Evolutionary conservation across 2,113 vertebrate genomes (phyloP).

Genomic region (Tautogolabrus adspersus): DNA sequence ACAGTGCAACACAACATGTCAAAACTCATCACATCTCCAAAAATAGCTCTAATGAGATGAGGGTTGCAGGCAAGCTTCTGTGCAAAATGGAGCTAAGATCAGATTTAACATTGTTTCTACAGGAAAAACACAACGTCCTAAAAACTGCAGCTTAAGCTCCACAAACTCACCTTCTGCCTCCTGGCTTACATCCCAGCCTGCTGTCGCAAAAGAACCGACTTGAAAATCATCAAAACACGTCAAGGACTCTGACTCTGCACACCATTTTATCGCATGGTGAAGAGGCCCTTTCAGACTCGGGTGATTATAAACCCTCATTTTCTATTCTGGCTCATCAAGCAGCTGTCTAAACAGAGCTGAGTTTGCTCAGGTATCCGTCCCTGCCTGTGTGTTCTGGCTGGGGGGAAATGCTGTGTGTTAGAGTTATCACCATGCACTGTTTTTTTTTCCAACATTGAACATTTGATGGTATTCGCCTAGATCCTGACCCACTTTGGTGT

Average conservation of each 20-base stretch:
- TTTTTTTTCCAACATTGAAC: conserved; percentile 66
- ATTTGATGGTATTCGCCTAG: conserved; percentile 46
- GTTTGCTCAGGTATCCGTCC: conserved; percentile 73
- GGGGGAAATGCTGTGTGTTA: conserved; percentile 51
- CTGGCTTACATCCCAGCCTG: conserved; percentile 49
- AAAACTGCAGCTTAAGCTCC: conserved; percentile 53
- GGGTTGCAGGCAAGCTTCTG: conserved; percentile 1
- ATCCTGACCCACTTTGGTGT: conserved; percentile 71
- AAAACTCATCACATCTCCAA: conserved; percentile 59
- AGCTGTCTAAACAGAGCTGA: conserved; percentile 77
- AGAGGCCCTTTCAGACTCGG: conserved; percentile 54
- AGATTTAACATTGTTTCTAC: conserved; percentile 23
- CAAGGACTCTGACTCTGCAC: conserved; percentile 61
- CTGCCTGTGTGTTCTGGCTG: conserved; percentile 19
- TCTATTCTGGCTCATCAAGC: conserved; percentile 73
- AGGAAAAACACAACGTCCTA: conserved; percentile 28
- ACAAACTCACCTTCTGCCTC: conserved; percentile 51
- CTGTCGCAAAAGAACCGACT: conserved; percentile 47
- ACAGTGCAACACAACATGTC: conserved; percentile 52
- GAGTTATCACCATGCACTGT: conserved; percentile 52
- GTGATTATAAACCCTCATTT: conserved; percentile 72
- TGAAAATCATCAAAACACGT: conserved; percentile 59
- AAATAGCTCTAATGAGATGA: conserved; percentile 65
- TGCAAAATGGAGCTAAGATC: conserved; percentile 49
- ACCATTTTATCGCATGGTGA: conserved; percentile 54